Percentiles rank a stretch among this genome's conserved stretches.
Conservation (phyloP, 1,140 invertebrate genomes). For the Varroa destructor region DNA sequence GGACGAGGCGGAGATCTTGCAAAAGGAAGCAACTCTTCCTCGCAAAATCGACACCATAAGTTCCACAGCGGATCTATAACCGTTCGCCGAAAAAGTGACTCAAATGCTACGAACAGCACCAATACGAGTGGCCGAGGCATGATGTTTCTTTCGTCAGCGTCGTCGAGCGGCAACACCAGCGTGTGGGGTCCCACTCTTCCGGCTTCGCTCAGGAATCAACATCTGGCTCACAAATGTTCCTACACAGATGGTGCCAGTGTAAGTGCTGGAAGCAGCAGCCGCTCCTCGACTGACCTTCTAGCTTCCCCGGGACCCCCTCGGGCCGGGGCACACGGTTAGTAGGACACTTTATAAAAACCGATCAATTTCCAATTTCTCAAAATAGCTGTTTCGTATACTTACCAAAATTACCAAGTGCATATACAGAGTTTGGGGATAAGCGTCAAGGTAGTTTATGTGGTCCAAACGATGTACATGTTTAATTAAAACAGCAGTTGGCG, state of each 20-base stretch:
- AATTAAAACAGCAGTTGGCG: no score
- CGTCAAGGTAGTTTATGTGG: no score
- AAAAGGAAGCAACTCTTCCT: background rate
- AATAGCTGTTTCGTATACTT: background rate
- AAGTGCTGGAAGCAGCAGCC: background rate
- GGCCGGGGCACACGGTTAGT: background rate
- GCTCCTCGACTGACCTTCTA: background rate
- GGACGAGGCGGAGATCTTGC: background rate
- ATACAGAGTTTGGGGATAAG: no score
- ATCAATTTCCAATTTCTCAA: background rate
- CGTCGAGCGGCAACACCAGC: no score
- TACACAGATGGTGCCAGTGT: constrained; percentile 1
- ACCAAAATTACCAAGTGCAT: no score
- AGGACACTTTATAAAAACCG: background rate
- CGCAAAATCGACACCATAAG: background rate
- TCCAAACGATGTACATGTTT: no score
- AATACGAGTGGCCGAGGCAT: background rate
- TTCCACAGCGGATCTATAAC: background rate
- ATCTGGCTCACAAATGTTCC: constrained; percentile 12
- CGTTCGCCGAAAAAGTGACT: background rate
- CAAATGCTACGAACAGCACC: background rate
- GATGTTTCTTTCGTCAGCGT: background rate
- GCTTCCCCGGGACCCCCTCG: constrained; percentile 10
- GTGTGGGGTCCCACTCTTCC: background rate
- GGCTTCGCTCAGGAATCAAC: background rate